Percentiles rank a stretch among this genome's conserved stretches.
Evolutionary conservation across 1,140 invertebrate species (phyloP).

Genomic region (Scaptomyza pallida): DNA sequence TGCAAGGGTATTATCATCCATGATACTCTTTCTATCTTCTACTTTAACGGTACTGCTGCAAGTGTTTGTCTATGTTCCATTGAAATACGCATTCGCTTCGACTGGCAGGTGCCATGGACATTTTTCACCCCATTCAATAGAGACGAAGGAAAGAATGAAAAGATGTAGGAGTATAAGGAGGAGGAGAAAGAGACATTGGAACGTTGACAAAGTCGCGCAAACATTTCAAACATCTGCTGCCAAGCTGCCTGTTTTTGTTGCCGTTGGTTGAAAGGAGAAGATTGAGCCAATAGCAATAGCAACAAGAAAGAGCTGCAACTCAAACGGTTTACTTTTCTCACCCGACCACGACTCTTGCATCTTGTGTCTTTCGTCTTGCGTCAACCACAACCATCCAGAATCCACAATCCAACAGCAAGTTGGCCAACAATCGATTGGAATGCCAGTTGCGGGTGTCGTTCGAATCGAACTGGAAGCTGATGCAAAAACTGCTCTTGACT

Average conservation of each 20-base stretch:
- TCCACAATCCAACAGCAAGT: slow-evolving; percentile 32
- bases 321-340: slow-evolving; percentile 73
- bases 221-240: slow-evolving; percentile 72
- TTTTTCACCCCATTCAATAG: slow-evolving; percentile 62
- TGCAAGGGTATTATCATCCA: neutral
- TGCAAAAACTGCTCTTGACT: slow-evolving; percentile 2
- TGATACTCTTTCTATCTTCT: slow-evolving; percentile 13
- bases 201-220: slow-evolving; percentile 68
- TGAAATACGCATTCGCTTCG: slow-evolving; percentile 42
- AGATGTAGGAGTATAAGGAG: neutral
- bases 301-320: slow-evolving; percentile 9
- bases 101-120: slow-evolving; percentile 68
- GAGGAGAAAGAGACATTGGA: slow-evolving; percentile 29
- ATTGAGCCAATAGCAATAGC: slow-evolving; percentile 25
- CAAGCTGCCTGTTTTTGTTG: slow-evolving; percentile 27
- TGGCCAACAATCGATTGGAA: slow-evolving; percentile 74
- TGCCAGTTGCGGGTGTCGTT: slow-evolving; percentile 64
- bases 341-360: slow-evolving; percentile 34
- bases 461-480: neutral
- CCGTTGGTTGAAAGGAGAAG: slow-evolving; percentile 48
- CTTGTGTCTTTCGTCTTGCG: no score
- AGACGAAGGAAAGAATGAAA: slow-evolving; percentile 11
- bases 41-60: slow-evolving; percentile 48
- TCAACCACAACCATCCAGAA: slow-evolving; percentile 46
- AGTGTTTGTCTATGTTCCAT: slow-evolving; percentile 26